Evolutionary conservation across 1,140 invertebrate species (phyloP).

Genomic region (Apis dorsata): DNA sequence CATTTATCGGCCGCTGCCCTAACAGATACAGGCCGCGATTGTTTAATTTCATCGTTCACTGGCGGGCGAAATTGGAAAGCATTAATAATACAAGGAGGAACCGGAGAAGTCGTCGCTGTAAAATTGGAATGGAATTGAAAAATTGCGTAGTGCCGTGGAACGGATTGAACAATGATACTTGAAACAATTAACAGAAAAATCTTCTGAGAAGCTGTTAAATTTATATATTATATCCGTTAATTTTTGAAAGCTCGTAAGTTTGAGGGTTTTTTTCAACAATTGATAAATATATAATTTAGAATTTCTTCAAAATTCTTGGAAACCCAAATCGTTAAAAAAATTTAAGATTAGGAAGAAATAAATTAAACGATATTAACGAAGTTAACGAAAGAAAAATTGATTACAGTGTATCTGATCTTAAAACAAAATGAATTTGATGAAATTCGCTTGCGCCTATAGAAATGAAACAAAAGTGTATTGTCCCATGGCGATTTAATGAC

Average conservation of each 20-base stretch:
- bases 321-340: too few relatives aligned
- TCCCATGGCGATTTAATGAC: background rate
- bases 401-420: too few relatives aligned
- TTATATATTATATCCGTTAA: background rate
- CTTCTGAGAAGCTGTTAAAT: background rate
- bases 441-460: background rate
- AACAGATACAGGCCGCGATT: constrained; percentile 25
- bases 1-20: constrained; percentile 33
- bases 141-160: background rate
- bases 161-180: background rate
- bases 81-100: constrained; percentile 13
- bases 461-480: background rate
- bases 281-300: too few relatives aligned
- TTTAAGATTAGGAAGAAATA: too few relatives aligned
- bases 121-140: background rate
- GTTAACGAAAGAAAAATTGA: too few relatives aligned
- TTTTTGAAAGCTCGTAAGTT: too few relatives aligned
- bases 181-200: background rate
- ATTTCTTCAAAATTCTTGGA: too few relatives aligned
- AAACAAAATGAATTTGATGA: background rate
- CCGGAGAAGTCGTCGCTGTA: background rate
- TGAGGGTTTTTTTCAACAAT: too few relatives aligned
- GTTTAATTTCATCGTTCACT: constrained; percentile 23
- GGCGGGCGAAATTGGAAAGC: background rate
- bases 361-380: too few relatives aligned